phyloP scores from a whole-genome alignment of 1,140 invertebrate genomes.

The Eurosta solidaginis region DNA sequence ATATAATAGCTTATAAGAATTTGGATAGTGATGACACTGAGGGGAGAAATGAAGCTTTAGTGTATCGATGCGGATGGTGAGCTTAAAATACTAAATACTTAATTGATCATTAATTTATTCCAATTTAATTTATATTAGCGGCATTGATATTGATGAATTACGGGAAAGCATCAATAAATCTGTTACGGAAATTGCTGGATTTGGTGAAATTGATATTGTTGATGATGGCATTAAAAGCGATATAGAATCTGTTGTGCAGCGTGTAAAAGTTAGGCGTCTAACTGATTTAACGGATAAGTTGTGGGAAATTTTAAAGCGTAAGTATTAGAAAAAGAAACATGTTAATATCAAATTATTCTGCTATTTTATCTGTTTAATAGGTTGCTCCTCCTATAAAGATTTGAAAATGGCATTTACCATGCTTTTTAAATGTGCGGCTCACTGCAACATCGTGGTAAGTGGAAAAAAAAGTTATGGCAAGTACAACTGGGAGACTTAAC shows the following conservation, averaged over 20 bases:
- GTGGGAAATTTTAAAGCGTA: conserved; percentile 52
- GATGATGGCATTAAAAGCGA: conserved; percentile 39
- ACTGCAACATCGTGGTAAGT: conserved; percentile 55
- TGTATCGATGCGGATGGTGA: conserved; percentile 34
- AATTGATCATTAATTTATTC: neutral
- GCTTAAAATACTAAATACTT: neutral
- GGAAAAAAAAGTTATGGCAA: too few species aligned
- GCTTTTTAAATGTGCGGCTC: conserved; percentile 54
- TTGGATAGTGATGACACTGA: neutral
- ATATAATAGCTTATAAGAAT: conserved; percentile 42
- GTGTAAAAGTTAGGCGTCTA: conserved; percentile 40
- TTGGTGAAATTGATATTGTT: conserved; percentile 37
- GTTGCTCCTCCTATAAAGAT: conserved; percentile 51
- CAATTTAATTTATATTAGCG: too few species aligned
- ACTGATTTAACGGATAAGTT: conserved; percentile 56
- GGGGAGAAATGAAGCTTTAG: neutral
- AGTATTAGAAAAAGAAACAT: neutral
- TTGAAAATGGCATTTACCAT: conserved; percentile 51
- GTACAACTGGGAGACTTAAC: too few species aligned
- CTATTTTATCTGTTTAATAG: neutral
- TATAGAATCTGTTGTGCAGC: conserved; percentile 49
- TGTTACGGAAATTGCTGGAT: conserved; percentile 48
- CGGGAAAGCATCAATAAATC: conserved; percentile 48
- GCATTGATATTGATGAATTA: conserved; percentile 51
- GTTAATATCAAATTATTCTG: neutral